Evolutionary conservation across 1,140 invertebrate species (phyloP), one percentile per base, ranked within the genome.

Genomic region (Conopomorpha cramerella): DNA sequence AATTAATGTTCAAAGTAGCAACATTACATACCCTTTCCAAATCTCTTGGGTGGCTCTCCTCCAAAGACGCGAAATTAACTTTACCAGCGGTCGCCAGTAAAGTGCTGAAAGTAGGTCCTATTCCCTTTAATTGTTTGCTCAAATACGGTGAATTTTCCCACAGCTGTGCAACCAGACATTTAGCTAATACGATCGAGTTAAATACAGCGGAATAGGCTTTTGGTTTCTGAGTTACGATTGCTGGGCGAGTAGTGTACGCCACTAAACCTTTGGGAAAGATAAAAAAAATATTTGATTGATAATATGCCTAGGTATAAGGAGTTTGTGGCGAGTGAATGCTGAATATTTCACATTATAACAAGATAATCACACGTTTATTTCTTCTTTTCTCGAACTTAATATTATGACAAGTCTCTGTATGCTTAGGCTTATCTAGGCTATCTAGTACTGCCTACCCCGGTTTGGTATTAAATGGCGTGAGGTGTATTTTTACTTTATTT

Each of bases 121-220:
- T 89, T 27, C 84, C 84, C 36, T 82, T 82, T 10, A 92, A 54
- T 53, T 92, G 90, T 50, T 82, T 82, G 14, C 82, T 76, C n/a
- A 91, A 80, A 60, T 81, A 85, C 13, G 68, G 77, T 0, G 88
- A 89, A 51, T 91, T 84, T 50, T 91, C 87, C 90, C 90, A 92
- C 11, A 92, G 57, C 45, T 82, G 79, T 1, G 84, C 79, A 16
- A 68, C 56, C 32, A 91, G 76, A 51, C 86, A 87, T 74, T 91
- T 90, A 1, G 71, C 63, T 14, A 91, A 62, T 10, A 83, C 61
- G 14, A 85, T 54, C 1, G 87, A 68, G 54, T 82, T 85, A 1
- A 86, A 41, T n/a, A 88, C 49, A 2, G 77, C 67, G 23, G 58
- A 45, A 43, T 63, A 85, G 35, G 51, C 62, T 35, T 64, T 43